Percentiles rank a stretch among this genome's conserved stretches.
phyloP scores from a whole-genome alignment of 2,797 vertebrate species.

The Chaetodon trifasciatus region DNA sequence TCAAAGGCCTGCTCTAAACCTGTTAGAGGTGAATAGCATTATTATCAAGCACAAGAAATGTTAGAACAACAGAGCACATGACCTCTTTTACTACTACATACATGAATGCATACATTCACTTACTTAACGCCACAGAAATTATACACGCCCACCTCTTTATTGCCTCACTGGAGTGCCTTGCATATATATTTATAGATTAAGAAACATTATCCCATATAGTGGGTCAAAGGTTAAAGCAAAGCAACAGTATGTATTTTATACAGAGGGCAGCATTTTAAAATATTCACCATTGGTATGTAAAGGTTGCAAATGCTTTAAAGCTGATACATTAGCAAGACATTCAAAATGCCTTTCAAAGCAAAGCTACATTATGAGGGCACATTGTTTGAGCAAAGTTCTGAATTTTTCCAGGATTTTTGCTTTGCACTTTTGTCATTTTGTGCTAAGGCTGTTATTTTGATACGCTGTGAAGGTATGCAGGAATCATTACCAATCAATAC shows the following conservation, averaged over 20 bases:
- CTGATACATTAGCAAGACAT: not conserved
- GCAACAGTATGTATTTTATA: not conserved
- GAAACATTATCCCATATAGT: not conserved
- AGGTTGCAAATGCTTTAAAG: not conserved
- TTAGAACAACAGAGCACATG: not conserved
- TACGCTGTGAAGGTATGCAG: too few species aligned
- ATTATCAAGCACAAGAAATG: not conserved
- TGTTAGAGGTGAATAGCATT: not conserved
- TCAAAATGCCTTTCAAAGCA: not conserved
- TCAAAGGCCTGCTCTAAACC: not conserved
- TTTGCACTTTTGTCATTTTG: not conserved
- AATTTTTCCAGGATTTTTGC: not conserved
- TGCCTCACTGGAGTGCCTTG: not conserved
- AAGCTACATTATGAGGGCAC: not conserved
- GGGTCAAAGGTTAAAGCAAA: conserved; percentile 6
- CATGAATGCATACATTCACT: not conserved
- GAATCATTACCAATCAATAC: too few species aligned
- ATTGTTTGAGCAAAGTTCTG: not conserved
- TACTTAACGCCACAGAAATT: not conserved
- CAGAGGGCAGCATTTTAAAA: not conserved
- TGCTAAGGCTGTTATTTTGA: too few species aligned
- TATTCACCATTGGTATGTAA: not conserved
- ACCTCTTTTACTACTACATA: not conserved
- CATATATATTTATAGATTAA: conserved; percentile 1
- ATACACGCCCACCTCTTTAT: not conserved